phyloP scores from a whole-genome alignment of 2,888 invertebrate genomes.

The Chrysolina haemoptera region DNA sequence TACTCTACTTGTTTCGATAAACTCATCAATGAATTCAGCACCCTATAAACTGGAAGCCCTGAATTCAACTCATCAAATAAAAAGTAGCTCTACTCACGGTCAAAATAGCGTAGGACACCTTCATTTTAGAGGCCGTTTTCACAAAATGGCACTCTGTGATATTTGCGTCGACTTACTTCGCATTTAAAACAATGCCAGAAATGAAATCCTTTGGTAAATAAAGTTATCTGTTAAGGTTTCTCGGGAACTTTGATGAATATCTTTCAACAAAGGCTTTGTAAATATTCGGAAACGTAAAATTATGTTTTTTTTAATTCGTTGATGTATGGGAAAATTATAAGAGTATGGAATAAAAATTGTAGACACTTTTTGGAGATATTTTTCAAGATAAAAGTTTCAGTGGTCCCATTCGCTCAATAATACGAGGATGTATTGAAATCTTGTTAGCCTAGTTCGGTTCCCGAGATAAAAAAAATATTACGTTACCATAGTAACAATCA shows the following conservation, averaged over 20 bases:
- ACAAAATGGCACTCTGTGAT: neutral
- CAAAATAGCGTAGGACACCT: neutral
- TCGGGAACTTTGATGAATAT: neutral
- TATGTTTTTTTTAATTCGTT: neutral
- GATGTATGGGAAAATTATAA: too few relatives aligned
- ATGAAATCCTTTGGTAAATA: conserved; percentile 5
- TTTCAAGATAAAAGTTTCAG: too few relatives aligned
- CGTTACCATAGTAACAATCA: too few relatives aligned
- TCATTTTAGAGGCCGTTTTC: neutral
- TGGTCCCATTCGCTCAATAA: too few relatives aligned
- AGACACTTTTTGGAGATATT: too few relatives aligned
- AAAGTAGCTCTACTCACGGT: conserved; percentile 6
- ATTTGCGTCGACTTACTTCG: neutral
- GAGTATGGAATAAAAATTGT: too few relatives aligned
- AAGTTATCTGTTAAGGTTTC: conserved; percentile 16
- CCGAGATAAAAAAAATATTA: too few relatives aligned
- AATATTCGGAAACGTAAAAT: neutral
- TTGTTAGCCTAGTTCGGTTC: too few relatives aligned
- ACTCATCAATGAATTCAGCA: neutral
- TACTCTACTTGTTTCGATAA: too few relatives aligned
- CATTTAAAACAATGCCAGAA: neutral
- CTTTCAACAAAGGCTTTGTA: neutral
- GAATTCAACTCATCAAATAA: neutral
- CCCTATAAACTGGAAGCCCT: conserved; percentile 11
- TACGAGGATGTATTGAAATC: too few relatives aligned